Conservation (phyloP, 2,113 vertebrate species). For the Pogona vitticeps region DNA sequence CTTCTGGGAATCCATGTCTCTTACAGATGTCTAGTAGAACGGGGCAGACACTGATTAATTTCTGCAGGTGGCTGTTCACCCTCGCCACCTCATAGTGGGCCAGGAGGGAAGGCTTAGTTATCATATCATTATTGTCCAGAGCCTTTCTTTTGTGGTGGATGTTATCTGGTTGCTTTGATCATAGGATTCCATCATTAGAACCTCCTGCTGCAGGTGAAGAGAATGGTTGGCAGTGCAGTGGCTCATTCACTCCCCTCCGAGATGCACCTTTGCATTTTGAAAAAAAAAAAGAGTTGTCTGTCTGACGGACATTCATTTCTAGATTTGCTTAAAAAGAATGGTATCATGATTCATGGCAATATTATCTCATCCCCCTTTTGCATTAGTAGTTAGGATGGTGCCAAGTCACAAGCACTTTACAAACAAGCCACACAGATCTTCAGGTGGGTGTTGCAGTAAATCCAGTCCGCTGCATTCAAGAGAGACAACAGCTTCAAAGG, state of each 20-base stretch:
- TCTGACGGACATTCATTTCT: not conserved
- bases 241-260: not conserved
- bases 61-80: not conserved
- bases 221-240: not conserved
- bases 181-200: not conserved
- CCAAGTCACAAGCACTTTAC: not conserved
- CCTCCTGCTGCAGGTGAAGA: not conserved
- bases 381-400: not conserved
- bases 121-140: not conserved
- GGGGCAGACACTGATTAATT: not conserved
- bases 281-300: not conserved
- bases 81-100: not conserved
- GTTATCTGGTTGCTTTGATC: not conserved
- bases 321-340: not conserved
- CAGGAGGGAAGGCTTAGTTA: not conserved
- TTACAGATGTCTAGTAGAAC: not conserved
- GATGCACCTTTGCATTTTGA: not conserved
- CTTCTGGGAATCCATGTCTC: not conserved
- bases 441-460: not conserved
- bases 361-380: not conserved
- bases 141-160: not conserved
- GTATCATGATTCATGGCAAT: not conserved
- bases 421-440: not conserved
- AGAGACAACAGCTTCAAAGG: too few relatives aligned
- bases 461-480: not conserved